Conservation (phyloP, 2,797 vertebrate species). For the Aplochiton taeniatus region DNA sequence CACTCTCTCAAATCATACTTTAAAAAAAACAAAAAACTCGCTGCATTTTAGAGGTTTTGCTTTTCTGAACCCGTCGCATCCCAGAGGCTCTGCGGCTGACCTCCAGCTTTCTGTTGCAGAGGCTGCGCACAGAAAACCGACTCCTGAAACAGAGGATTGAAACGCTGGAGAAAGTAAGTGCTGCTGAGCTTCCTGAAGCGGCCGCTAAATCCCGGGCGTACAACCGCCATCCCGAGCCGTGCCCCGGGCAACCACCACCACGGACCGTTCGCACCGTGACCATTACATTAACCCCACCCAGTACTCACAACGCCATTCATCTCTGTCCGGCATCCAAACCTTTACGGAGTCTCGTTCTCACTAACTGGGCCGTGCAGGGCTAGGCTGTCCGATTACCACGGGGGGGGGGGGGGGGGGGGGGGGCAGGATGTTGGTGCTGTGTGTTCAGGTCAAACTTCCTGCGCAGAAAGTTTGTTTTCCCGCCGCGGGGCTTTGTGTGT, state of each 20-base stretch:
- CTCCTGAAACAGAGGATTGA: conserved; percentile 97
- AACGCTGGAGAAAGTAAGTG: conserved; percentile 97
- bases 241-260: conserved; percentile 18
- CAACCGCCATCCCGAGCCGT: conserved; percentile 7
- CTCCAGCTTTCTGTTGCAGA: conserved; percentile 69
- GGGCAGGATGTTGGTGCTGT: background rate
- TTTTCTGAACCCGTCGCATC: too few relatives aligned
- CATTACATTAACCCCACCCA: conserved; percentile 54
- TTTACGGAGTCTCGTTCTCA: conserved; percentile 39
- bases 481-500: too few relatives aligned
- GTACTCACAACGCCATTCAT: conserved; percentile 36
- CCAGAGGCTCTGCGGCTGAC: background rate
- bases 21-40: too few relatives aligned
- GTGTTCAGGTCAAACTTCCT: too few relatives aligned
- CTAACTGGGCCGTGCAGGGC: conserved; percentile 59
- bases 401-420: background rate
- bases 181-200: background rate
- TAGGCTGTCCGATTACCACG: conserved; percentile 19
- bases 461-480: too few relatives aligned
- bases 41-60: too few relatives aligned
- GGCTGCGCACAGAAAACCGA: conserved; percentile 94
- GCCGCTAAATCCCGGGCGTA: too few relatives aligned
- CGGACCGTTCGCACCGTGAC: conserved; percentile 28
- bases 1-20: too few relatives aligned
- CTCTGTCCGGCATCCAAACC: conserved; percentile 23